phyloP scores from a whole-genome alignment of 2,797 vertebrate species.

The Tapirus indicus region DNA sequence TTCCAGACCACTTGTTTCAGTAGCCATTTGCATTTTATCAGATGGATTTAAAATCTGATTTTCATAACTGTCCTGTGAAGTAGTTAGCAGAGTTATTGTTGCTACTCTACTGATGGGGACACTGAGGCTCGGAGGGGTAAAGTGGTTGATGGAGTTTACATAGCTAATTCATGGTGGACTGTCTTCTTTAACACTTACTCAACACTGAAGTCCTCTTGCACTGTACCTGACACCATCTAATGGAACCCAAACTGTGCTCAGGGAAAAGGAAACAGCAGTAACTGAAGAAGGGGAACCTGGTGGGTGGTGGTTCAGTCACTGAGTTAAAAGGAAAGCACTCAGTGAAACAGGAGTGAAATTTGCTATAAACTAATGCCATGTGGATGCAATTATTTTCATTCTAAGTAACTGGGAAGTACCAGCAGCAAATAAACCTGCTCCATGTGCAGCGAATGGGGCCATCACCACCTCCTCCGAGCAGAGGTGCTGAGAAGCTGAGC shows the following conservation, averaged over 20 bases:
- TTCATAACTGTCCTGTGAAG: background rate
- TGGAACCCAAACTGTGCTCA: background rate
- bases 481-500: background rate
- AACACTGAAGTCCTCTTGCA: background rate
- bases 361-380: background rate
- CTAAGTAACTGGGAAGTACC: background rate
- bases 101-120: background rate
- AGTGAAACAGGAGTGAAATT: background rate
- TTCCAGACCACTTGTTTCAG: background rate
- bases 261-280: background rate
- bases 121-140: background rate
- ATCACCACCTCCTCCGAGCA: background rate
- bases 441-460: fast-evolving
- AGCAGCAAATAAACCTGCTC: background rate
- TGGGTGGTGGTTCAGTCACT: background rate
- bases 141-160: background rate
- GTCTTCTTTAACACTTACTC: background rate
- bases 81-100: too few species aligned
- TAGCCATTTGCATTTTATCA: background rate
- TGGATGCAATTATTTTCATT: background rate
- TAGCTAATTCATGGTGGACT: background rate
- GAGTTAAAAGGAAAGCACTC: background rate
- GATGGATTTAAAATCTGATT: background rate
- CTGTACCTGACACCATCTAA: background rate
- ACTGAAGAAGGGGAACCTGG: background rate